A percentile compares a stretch with the other conserved stretches of the same genome.
These are phyloP conservation scores for Zoanthus sansibaricus DNA, from an alignment of 92 coral and sea anemone species.

Conservation along the genomic window DNA sequence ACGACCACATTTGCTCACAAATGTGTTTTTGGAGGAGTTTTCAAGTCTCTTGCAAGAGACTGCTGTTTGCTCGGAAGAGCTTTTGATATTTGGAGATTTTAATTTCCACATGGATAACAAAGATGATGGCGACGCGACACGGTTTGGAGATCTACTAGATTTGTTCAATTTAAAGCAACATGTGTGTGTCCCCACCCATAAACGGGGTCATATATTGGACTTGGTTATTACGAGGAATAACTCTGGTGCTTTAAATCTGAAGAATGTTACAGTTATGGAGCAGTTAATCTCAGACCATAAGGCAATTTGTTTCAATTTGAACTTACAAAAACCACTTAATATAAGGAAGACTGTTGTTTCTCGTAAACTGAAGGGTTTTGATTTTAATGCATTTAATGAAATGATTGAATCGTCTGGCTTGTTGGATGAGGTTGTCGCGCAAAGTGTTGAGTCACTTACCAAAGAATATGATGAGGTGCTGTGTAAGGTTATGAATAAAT, in stretches of 20 bases:
- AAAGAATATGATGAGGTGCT: slow-evolving; percentile 38
- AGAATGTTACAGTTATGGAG: no score
- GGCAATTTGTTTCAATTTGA: slow-evolving; percentile 5
- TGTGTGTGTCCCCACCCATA: neutral
- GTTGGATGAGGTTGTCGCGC: slow-evolving; percentile 24
- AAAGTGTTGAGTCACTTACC: slow-evolving; percentile 28
- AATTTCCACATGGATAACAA: slow-evolving; percentile 47
- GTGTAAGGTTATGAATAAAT: slow-evolving; percentile 14
- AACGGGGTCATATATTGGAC: no score
- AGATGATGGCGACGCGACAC: slow-evolving; percentile 27
- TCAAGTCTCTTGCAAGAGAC: slow-evolving; percentile 23
- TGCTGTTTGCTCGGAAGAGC: slow-evolving; percentile 37
- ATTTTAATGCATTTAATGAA: slow-evolving; percentile 28
- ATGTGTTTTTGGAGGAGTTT: no score
- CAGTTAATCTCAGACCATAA: no score
- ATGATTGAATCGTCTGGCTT: slow-evolving; percentile 47
- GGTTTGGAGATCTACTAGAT: slow-evolving; percentile 11
- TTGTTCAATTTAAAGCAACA: neutral
- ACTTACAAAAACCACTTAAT: slow-evolving; percentile 39
- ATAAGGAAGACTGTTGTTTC: slow-evolving; percentile 45
- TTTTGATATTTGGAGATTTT: slow-evolving; percentile 40
- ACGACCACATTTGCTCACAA: no score
- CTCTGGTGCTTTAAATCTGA: no score
- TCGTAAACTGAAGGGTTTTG: slow-evolving; percentile 49
- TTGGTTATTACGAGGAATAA: no score